phyloP scores from a whole-genome alignment of 2,113 vertebrate species.

The Rhizomys pruinosus region DNA sequence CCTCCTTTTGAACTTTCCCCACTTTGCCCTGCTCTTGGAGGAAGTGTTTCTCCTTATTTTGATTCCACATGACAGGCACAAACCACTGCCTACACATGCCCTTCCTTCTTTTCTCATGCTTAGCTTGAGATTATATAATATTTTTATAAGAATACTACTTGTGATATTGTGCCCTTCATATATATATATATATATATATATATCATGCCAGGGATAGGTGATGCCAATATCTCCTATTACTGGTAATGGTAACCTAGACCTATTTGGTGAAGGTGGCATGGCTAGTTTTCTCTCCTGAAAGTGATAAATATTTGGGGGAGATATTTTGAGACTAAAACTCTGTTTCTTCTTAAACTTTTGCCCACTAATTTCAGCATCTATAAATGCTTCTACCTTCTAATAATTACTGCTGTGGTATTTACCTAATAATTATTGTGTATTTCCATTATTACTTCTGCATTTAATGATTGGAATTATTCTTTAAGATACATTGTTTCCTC shows the following conservation, averaged over 20 bases:
- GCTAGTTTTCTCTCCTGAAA: background rate
- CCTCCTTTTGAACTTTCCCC: slow-evolving; percentile 12
- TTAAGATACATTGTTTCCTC: background rate
- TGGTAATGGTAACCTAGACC: background rate
- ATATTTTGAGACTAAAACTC: background rate
- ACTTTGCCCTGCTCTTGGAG: background rate
- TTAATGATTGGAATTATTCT: slow-evolving; percentile 49
- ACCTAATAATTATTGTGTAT: background rate
- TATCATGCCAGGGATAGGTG: background rate
- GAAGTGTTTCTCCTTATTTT: background rate
- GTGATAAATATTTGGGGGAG: background rate
- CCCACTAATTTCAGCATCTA: slow-evolving; percentile 12
- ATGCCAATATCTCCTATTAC: background rate
- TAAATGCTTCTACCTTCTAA: slow-evolving; percentile 12
- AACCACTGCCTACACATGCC: background rate
- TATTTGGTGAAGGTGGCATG: background rate
- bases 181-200: too few relatives aligned
- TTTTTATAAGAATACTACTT: background rate
- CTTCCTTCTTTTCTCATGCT: background rate
- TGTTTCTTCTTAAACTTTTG: slow-evolving; percentile 42
- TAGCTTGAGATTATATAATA: background rate
- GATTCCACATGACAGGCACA: background rate
- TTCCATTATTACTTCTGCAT: background rate
- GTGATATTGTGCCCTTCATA: background rate
- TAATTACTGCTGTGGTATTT: slow-evolving; percentile 43